phyloP scores from a whole-genome alignment of 2,113 vertebrate genomes.

The Syrrhaptes paradoxus region DNA sequence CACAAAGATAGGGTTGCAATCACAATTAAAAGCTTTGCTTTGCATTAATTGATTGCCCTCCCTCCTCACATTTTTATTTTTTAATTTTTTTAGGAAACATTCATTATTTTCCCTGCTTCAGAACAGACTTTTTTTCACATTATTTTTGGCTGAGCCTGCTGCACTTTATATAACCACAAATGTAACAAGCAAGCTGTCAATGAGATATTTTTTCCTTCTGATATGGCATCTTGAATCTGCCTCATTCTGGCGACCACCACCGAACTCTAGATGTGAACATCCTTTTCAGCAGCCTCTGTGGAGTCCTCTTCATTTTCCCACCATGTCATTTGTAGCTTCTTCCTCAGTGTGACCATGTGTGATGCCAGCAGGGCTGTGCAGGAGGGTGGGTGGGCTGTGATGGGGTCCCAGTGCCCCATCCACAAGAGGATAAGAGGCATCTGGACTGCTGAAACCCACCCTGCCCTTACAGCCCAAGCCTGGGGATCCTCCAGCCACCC shows the following conservation, averaged over 20 bases:
- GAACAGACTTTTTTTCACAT: background rate
- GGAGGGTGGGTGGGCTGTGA: rapidly evolving
- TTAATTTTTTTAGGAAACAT: background rate
- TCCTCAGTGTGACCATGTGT: rapidly evolving
- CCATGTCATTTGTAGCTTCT: rapidly evolving
- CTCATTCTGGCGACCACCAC: background rate
- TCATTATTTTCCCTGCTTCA: background rate
- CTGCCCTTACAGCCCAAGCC: background rate
- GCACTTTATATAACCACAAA: background rate
- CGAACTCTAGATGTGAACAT: rapidly evolving
- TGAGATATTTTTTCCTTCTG: background rate
- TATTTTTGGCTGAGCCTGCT: background rate
- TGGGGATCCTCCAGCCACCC: background rate
- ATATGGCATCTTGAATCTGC: background rate
- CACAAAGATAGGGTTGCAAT: background rate
- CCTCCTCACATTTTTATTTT: background rate
- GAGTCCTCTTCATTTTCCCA: background rate
- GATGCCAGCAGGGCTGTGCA: background rate
- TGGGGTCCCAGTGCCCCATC: background rate
- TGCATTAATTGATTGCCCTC: background rate
- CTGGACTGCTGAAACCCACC: background rate
- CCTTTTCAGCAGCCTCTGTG: background rate
- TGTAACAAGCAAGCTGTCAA: background rate
- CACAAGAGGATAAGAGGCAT: background rate
- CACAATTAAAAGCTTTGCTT: background rate